phyloP scores from a whole-genome alignment of 2,797 vertebrate genomes.

The Brachyalestes nurse region DNA sequence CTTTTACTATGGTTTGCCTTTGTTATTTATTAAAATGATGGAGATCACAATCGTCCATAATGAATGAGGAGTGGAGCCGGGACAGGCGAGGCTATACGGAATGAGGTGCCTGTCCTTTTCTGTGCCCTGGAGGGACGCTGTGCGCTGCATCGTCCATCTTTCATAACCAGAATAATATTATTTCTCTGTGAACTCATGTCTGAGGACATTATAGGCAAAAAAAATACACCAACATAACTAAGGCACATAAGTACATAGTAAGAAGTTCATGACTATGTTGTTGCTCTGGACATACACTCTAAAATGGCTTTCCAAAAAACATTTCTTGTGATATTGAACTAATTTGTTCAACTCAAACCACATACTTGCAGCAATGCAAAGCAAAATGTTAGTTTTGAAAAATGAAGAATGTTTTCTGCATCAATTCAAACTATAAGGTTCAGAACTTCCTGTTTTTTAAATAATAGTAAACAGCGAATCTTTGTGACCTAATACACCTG shows the following conservation, averaged over 20 bases:
- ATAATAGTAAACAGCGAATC: background rate
- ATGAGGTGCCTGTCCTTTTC: slow-evolving; percentile 55
- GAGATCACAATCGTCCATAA: slow-evolving; percentile 54
- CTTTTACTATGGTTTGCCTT: slow-evolving; percentile 42
- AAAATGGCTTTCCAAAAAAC: too few species aligned
- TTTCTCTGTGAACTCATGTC: slow-evolving; percentile 26
- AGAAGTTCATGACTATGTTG: background rate
- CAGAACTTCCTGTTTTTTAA: too few species aligned
- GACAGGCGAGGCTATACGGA: slow-evolving; percentile 40
- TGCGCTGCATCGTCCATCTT: slow-evolving; percentile 45
- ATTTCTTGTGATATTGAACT: too few species aligned
- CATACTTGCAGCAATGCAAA: too few species aligned
- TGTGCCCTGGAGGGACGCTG: slow-evolving; percentile 35
- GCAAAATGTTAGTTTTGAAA: too few species aligned
- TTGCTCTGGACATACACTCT: background rate
- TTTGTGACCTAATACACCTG: background rate
- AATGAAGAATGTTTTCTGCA: too few species aligned
- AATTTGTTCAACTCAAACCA: too few species aligned
- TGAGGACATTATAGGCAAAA: slow-evolving; percentile 18
- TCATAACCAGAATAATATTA: slow-evolving; percentile 22
- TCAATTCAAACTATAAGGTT: too few species aligned
- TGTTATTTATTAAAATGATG: slow-evolving; percentile 58
- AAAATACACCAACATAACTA: background rate
- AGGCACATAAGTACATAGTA: background rate
- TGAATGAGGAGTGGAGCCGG: slow-evolving; percentile 47